Percentiles rank a stretch among this genome's conserved stretches.
Evolutionary conservation across 2,888 invertebrate species (phyloP).

Genomic region (Pachycephus smyrnensis): DNA sequence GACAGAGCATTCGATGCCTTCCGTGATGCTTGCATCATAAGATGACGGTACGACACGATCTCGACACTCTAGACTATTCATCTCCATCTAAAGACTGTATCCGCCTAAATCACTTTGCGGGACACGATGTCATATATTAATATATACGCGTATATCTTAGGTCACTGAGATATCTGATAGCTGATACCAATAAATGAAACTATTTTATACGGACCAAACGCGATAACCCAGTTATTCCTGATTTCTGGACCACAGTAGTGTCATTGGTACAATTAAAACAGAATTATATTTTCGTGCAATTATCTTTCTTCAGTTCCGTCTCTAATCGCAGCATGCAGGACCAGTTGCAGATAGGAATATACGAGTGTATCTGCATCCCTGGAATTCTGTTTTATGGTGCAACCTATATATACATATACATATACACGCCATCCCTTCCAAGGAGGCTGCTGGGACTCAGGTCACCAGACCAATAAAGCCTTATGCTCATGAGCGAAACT

Average conservation of each 20-base stretch:
- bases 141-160: neutral
- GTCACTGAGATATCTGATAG: neutral
- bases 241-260: neutral
- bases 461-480: neutral
- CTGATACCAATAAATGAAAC: too few relatives aligned
- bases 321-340: neutral
- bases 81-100: neutral
- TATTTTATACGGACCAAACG: slow-evolving; percentile 32
- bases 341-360: neutral
- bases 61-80: neutral
- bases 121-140: too few relatives aligned
- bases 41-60: neutral
- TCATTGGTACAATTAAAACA: neutral
- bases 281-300: neutral
- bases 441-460: neutral
- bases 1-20: neutral
- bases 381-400: neutral
- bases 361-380: neutral
- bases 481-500: slow-evolving; percentile 3
- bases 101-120: neutral
- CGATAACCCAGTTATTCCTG: slow-evolving; percentile 53
- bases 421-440: neutral
- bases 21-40: neutral
- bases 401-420: neutral
- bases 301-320: neutral